These are phyloP conservation scores for Smutsia gigantea DNA, from an alignment of 2,797 vertebrate species.

Conservation along the genomic window DNA sequence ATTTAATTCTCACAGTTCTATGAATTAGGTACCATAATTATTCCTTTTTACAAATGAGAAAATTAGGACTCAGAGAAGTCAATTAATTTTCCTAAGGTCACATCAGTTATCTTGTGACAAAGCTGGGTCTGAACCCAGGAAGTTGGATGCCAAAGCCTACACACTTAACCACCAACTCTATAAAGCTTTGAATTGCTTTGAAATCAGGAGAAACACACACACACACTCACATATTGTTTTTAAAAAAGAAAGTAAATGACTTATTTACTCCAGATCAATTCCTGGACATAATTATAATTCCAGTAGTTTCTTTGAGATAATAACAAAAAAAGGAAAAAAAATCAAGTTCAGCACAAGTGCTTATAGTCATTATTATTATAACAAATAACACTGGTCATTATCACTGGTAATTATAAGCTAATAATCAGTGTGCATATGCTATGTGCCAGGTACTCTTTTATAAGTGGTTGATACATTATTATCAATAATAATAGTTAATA, in stretches of 20 bases:
- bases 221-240: not conserved
- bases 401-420: not conserved
- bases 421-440: not conserved
- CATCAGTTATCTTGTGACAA: not conserved
- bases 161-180: not conserved
- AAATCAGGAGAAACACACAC: not conserved
- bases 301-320: constrained; percentile 41
- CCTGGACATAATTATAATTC: not conserved
- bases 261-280: not conserved
- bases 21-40: constrained; percentile 18
- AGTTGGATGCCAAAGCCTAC: not conserved
- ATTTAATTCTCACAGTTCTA: not conserved
- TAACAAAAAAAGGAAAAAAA: not conserved
- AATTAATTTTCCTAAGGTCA: not conserved
- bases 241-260: not conserved
- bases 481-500: constrained; percentile 25
- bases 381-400: not conserved
- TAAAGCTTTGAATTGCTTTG: not conserved
- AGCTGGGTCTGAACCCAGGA: not conserved
- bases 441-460: not conserved
- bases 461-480: not conserved
- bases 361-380: not conserved
- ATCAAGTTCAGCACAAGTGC: not conserved
- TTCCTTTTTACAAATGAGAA: constrained; percentile 38
- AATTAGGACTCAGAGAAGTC: constrained; percentile 18